Conservation (phyloP, 2,888 invertebrate species). For the Drosophila pegasa region DNA sequence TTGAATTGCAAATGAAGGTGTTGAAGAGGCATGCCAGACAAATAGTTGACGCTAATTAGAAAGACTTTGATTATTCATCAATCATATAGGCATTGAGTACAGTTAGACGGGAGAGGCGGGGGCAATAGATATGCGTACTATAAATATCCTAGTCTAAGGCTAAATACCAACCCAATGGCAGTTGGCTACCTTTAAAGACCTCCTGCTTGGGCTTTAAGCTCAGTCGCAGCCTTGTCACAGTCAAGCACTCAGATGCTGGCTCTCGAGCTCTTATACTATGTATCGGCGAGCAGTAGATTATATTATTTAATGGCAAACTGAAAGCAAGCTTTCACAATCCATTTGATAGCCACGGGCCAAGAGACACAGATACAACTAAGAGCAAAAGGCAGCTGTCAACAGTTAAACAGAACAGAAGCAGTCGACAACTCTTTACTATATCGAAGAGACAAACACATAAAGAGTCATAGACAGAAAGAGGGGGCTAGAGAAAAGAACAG, state of each 20-base stretch:
- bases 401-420: slow-evolving; percentile 6
- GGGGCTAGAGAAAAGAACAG: background rate
- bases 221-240: background rate
- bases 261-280: background rate
- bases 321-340: background rate
- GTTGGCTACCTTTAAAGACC: no score
- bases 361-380: background rate
- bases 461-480: background rate
- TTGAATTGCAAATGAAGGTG: slow-evolving; percentile 13
- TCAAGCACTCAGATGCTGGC: no score
- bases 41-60: slow-evolving; percentile 7
- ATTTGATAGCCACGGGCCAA: background rate
- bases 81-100: background rate
- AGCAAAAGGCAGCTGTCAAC: background rate
- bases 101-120: background rate
- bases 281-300: background rate
- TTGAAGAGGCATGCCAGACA: slow-evolving; percentile 1
- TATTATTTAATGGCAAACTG: background rate
- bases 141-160: no score
- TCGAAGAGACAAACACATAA: background rate
- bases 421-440: background rate
- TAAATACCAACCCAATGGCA: background rate
- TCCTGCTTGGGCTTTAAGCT: background rate
- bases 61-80: background rate
- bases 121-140: no score